Evolutionary conservation across 2,888 invertebrate genomes (phyloP).

Genomic region (Dryomyza anilis): DNA sequence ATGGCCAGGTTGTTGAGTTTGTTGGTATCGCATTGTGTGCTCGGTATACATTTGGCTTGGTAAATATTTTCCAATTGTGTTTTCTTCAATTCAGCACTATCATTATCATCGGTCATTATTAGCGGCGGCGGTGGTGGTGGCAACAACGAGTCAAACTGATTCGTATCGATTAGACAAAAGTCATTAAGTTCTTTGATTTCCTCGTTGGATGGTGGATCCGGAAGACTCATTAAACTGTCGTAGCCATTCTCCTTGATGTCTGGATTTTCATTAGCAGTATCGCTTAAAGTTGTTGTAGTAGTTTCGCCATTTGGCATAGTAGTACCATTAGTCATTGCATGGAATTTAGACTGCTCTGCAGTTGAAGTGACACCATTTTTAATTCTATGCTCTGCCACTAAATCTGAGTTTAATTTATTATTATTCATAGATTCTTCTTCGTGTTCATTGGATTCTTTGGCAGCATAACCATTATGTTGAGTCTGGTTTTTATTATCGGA

Average conservation of each 20-base stretch:
- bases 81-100: slow-evolving; percentile 24
- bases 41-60: no score
- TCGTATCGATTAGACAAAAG: slow-evolving; percentile 50
- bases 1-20: background rate
- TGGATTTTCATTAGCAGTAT: background rate
- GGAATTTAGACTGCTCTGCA: no score
- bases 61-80: slow-evolving; percentile 15
- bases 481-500: slow-evolving; percentile 56
- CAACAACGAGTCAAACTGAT: slow-evolving; percentile 59
- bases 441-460: slow-evolving; percentile 42
- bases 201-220: slow-evolving; percentile 59
- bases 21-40: slow-evolving; percentile 1
- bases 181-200: slow-evolving; percentile 58
- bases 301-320: no score
- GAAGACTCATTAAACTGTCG: slow-evolving; percentile 59
- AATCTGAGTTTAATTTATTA: no score
- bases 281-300: no score
- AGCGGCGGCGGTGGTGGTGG: slow-evolving; percentile 57
- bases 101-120: background rate
- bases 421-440: slow-evolving; percentile 58
- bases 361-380: no score
- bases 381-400: no score
- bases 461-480: slow-evolving; percentile 56
- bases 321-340: no score
- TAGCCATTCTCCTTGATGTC: slow-evolving; percentile 42